Conservation (phyloP, 2,797 vertebrate genomes). For the Hephaestus fuliginosus region DNA sequence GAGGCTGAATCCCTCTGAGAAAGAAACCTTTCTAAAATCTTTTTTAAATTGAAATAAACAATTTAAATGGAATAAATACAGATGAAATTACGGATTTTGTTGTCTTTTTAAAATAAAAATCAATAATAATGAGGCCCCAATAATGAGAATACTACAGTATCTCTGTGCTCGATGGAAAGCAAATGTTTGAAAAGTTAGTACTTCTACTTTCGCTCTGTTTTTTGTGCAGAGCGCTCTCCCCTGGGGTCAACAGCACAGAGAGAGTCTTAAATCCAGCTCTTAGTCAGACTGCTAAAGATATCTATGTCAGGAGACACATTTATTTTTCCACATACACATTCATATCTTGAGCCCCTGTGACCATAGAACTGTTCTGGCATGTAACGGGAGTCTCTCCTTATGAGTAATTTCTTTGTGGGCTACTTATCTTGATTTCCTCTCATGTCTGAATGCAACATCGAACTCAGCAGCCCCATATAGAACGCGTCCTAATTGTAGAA, state of each 20-base stretch:
- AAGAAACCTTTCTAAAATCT: neutral
- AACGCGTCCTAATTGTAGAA: constrained; percentile 62
- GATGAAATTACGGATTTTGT: neutral
- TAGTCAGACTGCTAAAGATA: constrained; percentile 68
- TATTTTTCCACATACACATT: constrained; percentile 51
- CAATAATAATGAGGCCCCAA: neutral
- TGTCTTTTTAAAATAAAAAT: neutral
- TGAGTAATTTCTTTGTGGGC: constrained; percentile 66
- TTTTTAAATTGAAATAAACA: neutral
- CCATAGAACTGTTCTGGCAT: constrained; percentile 56
- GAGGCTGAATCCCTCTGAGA: neutral
- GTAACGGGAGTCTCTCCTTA: constrained; percentile 50
- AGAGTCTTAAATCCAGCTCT: constrained; percentile 63
- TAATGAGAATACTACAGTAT: neutral
- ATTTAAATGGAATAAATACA: neutral
- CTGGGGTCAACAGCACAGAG: constrained; percentile 49
- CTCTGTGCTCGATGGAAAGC: constrained; percentile 2
- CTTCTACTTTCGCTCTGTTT: constrained; percentile 45
- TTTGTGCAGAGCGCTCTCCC: constrained; percentile 49
- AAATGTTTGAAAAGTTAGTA: constrained; percentile 46
- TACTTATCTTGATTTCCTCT: constrained; percentile 76
- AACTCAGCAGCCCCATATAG: constrained; percentile 22
- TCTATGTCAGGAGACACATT: constrained; percentile 61
- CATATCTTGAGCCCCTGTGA: constrained; percentile 55
- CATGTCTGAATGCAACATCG: constrained; percentile 60